Conservation (phyloP, 37 sponge, comb jelly and placozoan genomes). For the Spongilla lacustris region DNA sequence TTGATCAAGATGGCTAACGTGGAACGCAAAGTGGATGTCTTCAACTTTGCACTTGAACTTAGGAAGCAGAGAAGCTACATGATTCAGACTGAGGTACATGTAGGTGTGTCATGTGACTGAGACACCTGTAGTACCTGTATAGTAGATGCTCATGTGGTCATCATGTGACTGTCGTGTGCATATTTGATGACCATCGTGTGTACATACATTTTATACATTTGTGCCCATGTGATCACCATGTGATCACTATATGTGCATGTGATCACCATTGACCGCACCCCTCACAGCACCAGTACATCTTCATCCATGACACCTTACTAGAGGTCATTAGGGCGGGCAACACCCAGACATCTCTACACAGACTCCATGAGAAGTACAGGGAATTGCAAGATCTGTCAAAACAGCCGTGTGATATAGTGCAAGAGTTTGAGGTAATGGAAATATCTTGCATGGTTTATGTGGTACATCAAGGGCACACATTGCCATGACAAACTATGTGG, state of each 20-base stretch:
- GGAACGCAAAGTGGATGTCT: conserved; percentile 72
- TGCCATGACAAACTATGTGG: too few relatives aligned
- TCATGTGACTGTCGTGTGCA: too few relatives aligned
- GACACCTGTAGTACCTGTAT: not conserved
- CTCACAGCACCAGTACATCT: conserved; percentile 78
- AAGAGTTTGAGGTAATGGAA: not conserved
- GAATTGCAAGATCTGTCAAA: conserved; percentile 11
- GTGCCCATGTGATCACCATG: too few relatives aligned
- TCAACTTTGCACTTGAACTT: conserved; percentile 65
- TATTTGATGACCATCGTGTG: too few relatives aligned
- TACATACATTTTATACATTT: too few relatives aligned
- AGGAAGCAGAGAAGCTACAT: conserved; percentile 75
- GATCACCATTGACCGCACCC: not conserved
- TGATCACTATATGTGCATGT: not conserved
- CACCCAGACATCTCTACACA: conserved; percentile 50
- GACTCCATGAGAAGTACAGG: conserved; percentile 17
- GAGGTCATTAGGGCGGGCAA: conserved; percentile 58
- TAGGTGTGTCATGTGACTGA: not conserved
- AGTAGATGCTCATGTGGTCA: not conserved
- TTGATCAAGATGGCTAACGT: conserved; percentile 73
- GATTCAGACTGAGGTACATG: conserved; percentile 95
- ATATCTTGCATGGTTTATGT: too few relatives aligned
- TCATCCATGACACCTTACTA: conserved; percentile 75
- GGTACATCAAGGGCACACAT: too few relatives aligned
- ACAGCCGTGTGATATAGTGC: not conserved